Percentiles rank a stretch among this genome's conserved stretches.
These are phyloP conservation scores for Hydriomena furcata DNA, from an alignment of 2,888 invertebrate genomes.

Conservation along the genomic window DNA sequence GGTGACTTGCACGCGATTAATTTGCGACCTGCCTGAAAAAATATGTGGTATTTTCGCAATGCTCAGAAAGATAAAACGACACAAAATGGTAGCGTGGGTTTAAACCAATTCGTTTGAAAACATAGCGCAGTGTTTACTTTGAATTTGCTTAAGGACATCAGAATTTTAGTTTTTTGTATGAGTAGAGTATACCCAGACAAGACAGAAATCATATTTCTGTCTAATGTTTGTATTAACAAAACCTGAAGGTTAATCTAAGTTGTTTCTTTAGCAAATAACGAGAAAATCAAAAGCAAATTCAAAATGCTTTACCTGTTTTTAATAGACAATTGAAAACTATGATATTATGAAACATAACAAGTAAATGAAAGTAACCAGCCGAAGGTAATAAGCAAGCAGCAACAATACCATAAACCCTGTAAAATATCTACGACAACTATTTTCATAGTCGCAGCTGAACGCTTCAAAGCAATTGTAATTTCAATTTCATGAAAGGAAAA, in stretches of 20 bases:
- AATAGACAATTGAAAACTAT: too few relatives aligned
- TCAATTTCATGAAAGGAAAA: slow-evolving; percentile 29
- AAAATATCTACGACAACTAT: slow-evolving; percentile 12
- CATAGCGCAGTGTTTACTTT: not conserved
- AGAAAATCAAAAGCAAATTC: too few relatives aligned
- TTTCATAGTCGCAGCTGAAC: slow-evolving; percentile 19
- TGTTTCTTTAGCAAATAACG: too few relatives aligned
- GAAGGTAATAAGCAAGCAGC: not conserved
- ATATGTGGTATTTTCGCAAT: slow-evolving; percentile 10
- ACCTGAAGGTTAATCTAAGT: too few relatives aligned
- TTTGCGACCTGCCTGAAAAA: slow-evolving; percentile 25
- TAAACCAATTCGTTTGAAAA: slow-evolving; percentile 8
- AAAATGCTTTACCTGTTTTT: too few relatives aligned
- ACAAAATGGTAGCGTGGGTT: not conserved
- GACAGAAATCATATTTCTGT: too few relatives aligned
- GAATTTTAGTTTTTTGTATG: too few relatives aligned
- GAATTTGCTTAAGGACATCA: not conserved
- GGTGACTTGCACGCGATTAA: slow-evolving; percentile 29
- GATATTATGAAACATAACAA: too few relatives aligned
- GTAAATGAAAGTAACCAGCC: too few relatives aligned
- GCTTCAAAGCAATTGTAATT: slow-evolving; percentile 27
- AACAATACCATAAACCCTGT: not conserved
- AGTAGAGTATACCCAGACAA: too few relatives aligned
- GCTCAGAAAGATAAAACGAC: slow-evolving; percentile 15
- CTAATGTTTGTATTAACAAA: too few relatives aligned